Base-by-base conservation (phyloP, 2,888 invertebrate genomes). In the Lagria hirta region DNA sequence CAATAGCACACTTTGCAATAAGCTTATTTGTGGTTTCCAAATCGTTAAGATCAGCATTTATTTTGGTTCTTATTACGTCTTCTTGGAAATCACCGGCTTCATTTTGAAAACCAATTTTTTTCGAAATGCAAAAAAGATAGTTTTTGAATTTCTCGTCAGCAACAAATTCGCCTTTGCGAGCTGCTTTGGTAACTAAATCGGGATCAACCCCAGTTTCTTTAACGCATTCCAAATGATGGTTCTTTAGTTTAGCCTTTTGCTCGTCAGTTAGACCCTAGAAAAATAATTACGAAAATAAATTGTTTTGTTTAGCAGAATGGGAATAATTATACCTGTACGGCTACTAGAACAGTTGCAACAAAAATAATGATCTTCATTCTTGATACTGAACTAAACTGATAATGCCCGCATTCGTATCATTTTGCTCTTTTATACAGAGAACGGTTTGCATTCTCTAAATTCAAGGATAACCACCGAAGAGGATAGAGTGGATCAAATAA, bases 71-170 rank as follows among this genome's bases (percentile, higher is more conserved):
- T 10, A 64, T 43, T 2, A 51, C 53, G 1, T 57, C 55, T 12
- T 26, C 30, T 23, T 61, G 55, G 23, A 57, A 33, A 33, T 57
- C 51, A 6, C 62, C 62, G 8, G 48, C 53, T 4, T 57, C 57
- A 34, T 60, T 52, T 42, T 57, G 49, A 56, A 62, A 55, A 14
- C 61, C 59, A 1, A 57, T 35, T 40, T 57, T 58, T 32, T 59
- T 61, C n/a, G 49, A 45, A 20, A 61, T 40, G 32, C 63, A 63
- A 29, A 54, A 49, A 1, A 53, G n/a, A 34, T 54, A 52, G 1
- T 42, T 23, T 37, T 57, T 58, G 4, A 59, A 14, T 34, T 58
- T 54, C 7, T 13, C 13, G 8, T 64, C 61, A 1, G 58, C 58
- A 13, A 29, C 34, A 45, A 59, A 61, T 4, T 52, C 54, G n/a